Percentiles rank a stretch among this genome's conserved stretches.
These are phyloP conservation scores for Mus spretus DNA, from an alignment of 2,797 vertebrate species.

Conservation along the genomic window DNA sequence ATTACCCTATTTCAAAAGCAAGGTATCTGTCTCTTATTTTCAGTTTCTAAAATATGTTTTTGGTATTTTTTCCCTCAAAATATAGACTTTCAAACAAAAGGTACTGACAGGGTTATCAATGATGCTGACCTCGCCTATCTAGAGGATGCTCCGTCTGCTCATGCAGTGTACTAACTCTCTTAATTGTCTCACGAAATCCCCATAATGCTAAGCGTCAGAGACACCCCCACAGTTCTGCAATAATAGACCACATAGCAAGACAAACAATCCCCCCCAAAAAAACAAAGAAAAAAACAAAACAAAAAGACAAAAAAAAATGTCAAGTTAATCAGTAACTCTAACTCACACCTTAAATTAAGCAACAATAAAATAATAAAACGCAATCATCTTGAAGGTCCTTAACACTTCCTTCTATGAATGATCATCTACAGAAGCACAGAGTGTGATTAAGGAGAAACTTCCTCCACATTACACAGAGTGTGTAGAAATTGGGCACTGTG, in stretches of 20 bases:
- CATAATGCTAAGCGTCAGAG: background rate
- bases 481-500: slow-evolving; percentile 64
- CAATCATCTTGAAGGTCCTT: background rate
- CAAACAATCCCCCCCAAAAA: too few species aligned
- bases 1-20: slow-evolving; percentile 32
- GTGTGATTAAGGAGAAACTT: slow-evolving; percentile 70
- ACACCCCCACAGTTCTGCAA: background rate
- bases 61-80: background rate
- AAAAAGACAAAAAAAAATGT: too few species aligned
- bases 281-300: background rate
- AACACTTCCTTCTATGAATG: slow-evolving; percentile 42
- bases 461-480: background rate
- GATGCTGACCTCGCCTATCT: background rate
- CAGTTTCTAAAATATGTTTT: background rate
- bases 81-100: slow-evolving; percentile 7
- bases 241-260: background rate
- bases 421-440: slow-evolving; percentile 78
- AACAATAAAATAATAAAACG: slow-evolving; percentile 9
- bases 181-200: background rate
- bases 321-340: slow-evolving; percentile 14
- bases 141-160: background rate
- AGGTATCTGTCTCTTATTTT: background rate
- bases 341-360: background rate
- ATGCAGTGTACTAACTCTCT: background rate
- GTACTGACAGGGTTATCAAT: background rate